Conservation (phyloP, 2,113 vertebrate species). For the Anseranas semipalmata region DNA sequence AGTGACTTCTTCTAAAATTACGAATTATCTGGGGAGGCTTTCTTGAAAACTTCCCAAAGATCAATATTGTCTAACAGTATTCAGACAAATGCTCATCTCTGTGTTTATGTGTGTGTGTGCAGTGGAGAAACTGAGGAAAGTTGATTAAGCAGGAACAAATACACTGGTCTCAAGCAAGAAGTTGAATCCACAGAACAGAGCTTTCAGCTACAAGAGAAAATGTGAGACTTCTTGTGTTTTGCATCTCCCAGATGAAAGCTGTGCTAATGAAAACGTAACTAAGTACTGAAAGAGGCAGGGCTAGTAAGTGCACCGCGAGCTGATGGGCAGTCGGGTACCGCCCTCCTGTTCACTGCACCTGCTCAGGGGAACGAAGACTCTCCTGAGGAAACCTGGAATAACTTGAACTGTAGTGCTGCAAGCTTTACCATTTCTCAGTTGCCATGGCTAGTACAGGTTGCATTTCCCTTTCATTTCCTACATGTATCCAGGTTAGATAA, state of each 20-base stretch:
- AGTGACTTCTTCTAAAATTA: background rate
- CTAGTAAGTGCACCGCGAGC: background rate
- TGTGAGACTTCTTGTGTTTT: background rate
- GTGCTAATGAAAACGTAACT: background rate
- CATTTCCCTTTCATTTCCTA: background rate
- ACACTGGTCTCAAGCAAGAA: background rate
- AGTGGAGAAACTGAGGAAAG: background rate
- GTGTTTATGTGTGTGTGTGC: background rate
- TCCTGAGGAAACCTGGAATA: background rate
- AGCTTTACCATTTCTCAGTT: background rate
- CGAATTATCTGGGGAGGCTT: background rate
- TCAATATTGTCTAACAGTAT: background rate
- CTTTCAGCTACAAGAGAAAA: background rate
- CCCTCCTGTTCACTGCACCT: background rate
- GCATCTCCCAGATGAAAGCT: background rate
- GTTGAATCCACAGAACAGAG: background rate
- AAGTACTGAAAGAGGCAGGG: background rate
- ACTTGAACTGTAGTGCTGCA: background rate
- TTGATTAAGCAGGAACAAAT: background rate
- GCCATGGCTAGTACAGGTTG: background rate
- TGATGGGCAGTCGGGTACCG: accelerated
- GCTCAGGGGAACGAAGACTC: background rate
- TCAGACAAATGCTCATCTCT: background rate
- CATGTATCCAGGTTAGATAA: background rate
- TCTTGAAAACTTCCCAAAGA: background rate